Conservation (phyloP, 53 echinoderm and acorn worm species). For the Actinopyga echinites region DNA sequence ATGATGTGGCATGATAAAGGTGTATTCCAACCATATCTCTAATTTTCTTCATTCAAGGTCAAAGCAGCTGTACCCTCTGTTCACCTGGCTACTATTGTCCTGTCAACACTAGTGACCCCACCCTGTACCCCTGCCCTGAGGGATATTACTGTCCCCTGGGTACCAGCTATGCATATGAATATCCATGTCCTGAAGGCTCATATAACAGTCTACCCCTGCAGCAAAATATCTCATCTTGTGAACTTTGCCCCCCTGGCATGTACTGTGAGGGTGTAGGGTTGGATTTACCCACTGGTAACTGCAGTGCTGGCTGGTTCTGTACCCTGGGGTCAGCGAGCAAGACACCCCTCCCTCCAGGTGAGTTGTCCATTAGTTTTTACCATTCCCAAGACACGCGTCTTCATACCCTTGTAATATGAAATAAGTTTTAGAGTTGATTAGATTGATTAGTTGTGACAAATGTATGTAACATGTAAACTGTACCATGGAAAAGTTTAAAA, state of each 20-base stretch:
- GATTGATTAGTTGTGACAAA: too few species aligned
- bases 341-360: slow-evolving; percentile 80
- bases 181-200: slow-evolving; percentile 89
- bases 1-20: too few species aligned
- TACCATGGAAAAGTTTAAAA: too few species aligned
- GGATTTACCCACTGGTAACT: slow-evolving; percentile 85
- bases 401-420: too few species aligned
- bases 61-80: slow-evolving; percentile 63
- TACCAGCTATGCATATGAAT: slow-evolving; percentile 69
- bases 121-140: slow-evolving; percentile 72
- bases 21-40: background rate
- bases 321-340: slow-evolving; percentile 79
- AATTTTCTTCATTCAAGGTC: slow-evolving; percentile 36
- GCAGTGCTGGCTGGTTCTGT: slow-evolving; percentile 95
- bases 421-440: too few species aligned
- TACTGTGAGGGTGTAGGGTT: slow-evolving; percentile 94
- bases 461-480: too few species aligned
- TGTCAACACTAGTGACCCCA: slow-evolving; percentile 93
- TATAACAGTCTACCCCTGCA: slow-evolving; percentile 81
- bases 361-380: background rate
- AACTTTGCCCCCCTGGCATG: slow-evolving; percentile 92
- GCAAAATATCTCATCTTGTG: slow-evolving; percentile 91
- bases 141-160: slow-evolving; percentile 86
- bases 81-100: slow-evolving; percentile 85
- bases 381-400: too few species aligned